Evolutionary conservation across 2,888 invertebrate genomes (phyloP).

Genomic region (Phalera bucephala): DNA sequence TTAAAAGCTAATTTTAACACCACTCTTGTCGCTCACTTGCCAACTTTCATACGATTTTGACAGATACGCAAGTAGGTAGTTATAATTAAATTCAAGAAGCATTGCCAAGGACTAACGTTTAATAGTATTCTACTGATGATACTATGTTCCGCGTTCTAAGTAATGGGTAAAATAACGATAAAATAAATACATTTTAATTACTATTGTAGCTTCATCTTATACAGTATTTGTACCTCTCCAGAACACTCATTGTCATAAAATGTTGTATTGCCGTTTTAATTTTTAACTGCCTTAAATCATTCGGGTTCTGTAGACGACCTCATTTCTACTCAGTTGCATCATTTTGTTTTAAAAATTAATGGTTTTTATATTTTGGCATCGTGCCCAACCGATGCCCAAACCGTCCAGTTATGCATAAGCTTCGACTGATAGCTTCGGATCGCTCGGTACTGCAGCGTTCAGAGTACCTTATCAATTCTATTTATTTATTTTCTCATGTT

Average conservation of each 20-base stretch:
- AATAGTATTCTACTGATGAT: slow-evolving; percentile 11
- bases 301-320: slow-evolving; percentile 28
- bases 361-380: slow-evolving; percentile 49
- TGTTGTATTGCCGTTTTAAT: no score
- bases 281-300: slow-evolving; percentile 13
- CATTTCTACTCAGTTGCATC: slow-evolving; percentile 41
- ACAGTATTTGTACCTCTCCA: no score
- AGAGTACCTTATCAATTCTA: not conserved
- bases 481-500: slow-evolving; percentile 4
- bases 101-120: slow-evolving; percentile 66
- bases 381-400: slow-evolving; percentile 45
- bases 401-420: slow-evolving; percentile 17
- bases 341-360: slow-evolving; percentile 49
- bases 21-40: slow-evolving; percentile 63
- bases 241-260: no score
- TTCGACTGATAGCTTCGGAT: slow-evolving; percentile 25
- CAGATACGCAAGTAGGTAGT: slow-evolving; percentile 66
- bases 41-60: slow-evolving; percentile 75
- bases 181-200: not conserved
- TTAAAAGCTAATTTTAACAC: slow-evolving; percentile 64
- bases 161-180: not conserved
- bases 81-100: slow-evolving; percentile 76
- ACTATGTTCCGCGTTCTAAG: slow-evolving; percentile 11
- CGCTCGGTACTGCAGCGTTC: slow-evolving; percentile 19
- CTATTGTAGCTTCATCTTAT: no score